Percentiles rank a stretch among this genome's conserved stretches.
Conservation (phyloP, 2,888 invertebrate species). For the Agonum fuliginosum region DNA sequence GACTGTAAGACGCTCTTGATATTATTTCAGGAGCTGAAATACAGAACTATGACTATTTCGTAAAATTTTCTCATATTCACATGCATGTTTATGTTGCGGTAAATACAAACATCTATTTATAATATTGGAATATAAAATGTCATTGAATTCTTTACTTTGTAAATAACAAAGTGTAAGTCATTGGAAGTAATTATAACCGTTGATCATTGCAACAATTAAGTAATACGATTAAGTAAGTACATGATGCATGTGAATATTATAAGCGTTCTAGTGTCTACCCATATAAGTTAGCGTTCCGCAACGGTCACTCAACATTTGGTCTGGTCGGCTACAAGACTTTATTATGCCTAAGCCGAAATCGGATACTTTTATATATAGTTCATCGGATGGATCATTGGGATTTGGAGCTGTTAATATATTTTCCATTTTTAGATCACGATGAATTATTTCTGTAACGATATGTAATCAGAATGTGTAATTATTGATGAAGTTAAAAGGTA, state of each 20-base stretch:
- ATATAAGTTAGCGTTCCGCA: conserved; percentile 77
- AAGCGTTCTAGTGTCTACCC: conserved; percentile 70
- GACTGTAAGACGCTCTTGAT: conserved; percentile 74
- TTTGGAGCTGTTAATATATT: conserved; percentile 74
- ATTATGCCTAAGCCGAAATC: conserved; percentile 77
- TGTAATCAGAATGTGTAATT: background rate
- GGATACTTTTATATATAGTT: conserved; percentile 75
- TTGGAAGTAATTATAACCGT: background rate
- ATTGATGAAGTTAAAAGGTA: conserved; percentile 51
- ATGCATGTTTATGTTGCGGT: background rate
- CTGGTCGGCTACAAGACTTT: conserved; percentile 73
- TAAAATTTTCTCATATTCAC: conserved; percentile 13
- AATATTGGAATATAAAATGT: background rate
- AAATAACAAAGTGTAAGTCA: too few species aligned
- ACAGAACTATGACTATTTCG: background rate
- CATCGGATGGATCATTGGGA: conserved; percentile 72
- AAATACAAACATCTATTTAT: background rate
- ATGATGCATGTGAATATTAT: conserved; percentile 34
- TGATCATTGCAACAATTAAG: background rate
- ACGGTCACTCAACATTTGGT: conserved; percentile 75
- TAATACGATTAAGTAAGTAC: conserved; percentile 1
- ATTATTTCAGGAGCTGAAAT: conserved; percentile 76
- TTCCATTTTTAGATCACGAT: conserved; percentile 73
- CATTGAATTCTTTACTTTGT: background rate
- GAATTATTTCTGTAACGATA: conserved; percentile 71